Evolutionary conservation across 2,113 vertebrate species (phyloP), one percentile per base, ranked within the genome.

Genomic region (Heterotilapia buettikoferi): DNA sequence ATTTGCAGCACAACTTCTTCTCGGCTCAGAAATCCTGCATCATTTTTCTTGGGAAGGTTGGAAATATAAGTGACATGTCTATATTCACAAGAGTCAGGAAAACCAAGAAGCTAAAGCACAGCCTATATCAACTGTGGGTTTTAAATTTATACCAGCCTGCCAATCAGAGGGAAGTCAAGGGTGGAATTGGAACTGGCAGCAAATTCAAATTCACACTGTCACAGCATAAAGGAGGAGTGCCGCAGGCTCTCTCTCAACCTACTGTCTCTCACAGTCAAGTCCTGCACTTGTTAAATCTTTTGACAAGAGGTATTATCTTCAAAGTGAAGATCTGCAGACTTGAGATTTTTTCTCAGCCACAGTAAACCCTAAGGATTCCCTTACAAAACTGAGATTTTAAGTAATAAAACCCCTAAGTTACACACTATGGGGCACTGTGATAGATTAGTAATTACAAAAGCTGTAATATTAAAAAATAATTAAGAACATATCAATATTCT

Each of bases 251-350:
- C 86, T 86, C 84, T 88, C 90, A 50, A 90, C 71, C 78, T n/a
- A 53, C 86, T 84, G 40, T 87, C 84, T 89, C 86, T 83, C 87
- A 43, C 84, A 89, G 91, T 92, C 90, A 53, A 87, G 86, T 89
- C 83, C 68, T 76, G 63, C 90, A 86, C 82, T 92, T 87, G 85
- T 86, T 91, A 90, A 91, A 84, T 86, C 88, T 86, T 83, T 93
- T 95, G 95, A 95, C 93, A 94, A 29, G 85, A 92, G 54, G 76
- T 54, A 87, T 95, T 90, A 94, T 91, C 91, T 61, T 95, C 94
- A 96, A 91, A 92, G 86, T 40, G 63, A 18, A 38, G 45, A 88
- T 80, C 57, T 86, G 87, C 66, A 82, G 76, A 86, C 80, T 52
- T n/a, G n/a, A 90, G 50, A 83, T 90, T 78, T 85, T 71, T n/a